phyloP scores from a whole-genome alignment of 2,888 invertebrate genomes.

The Phasia obesa region DNA sequence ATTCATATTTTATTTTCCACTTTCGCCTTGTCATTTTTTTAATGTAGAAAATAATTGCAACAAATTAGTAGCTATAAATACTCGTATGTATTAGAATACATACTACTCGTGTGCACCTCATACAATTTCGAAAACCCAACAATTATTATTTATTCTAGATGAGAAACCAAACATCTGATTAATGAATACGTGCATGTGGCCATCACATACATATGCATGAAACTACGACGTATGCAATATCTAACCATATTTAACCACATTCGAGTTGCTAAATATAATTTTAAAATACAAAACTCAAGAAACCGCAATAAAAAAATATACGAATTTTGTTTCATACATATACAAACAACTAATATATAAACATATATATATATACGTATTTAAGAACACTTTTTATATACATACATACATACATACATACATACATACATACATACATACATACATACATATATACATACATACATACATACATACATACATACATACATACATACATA shows the following conservation, averaged over 20 bases:
- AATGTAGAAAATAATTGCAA: slow-evolving; percentile 33
- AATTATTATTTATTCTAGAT: slow-evolving; percentile 30
- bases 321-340: too few species aligned
- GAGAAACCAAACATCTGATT: slow-evolving; percentile 55
- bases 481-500: too few species aligned
- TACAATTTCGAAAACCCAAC: background rate
- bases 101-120: background rate
- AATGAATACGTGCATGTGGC: slow-evolving; percentile 26
- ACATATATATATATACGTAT: too few species aligned
- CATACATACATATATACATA: too few species aligned
- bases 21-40: background rate
- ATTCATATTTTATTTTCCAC: background rate
- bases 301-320: slow-evolving; percentile 8
- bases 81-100: too few species aligned
- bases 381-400: too few species aligned
- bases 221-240: background rate
- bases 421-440: too few species aligned
- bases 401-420: too few species aligned
- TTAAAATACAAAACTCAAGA: slow-evolving; percentile 24
- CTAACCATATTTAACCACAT: slow-evolving; percentile 25
- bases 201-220: slow-evolving; percentile 14
- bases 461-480: too few species aligned
- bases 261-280: slow-evolving; percentile 31
- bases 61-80: slow-evolving; percentile 33
- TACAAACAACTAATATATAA: too few species aligned